Evolutionary conservation across 2,113 vertebrate species (phyloP).

Genomic region (Physeter macrocephalus): DNA sequence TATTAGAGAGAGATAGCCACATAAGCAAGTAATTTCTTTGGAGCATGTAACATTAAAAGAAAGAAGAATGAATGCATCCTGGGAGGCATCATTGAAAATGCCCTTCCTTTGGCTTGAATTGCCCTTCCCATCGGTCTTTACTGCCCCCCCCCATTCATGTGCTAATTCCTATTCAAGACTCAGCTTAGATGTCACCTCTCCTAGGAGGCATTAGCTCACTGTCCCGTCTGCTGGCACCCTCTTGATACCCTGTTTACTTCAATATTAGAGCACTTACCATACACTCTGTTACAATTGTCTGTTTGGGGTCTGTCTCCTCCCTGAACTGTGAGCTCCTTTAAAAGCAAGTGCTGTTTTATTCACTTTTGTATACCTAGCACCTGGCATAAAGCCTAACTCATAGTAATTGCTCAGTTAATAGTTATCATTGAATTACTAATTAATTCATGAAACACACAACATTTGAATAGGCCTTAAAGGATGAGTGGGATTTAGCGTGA

Average conservation of each 20-base stretch:
- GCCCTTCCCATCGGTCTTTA: neutral
- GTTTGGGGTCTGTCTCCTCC: neutral
- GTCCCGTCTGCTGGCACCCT: neutral
- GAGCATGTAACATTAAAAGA: neutral
- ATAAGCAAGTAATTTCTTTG: neutral
- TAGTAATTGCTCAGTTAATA: slow-evolving; percentile 22
- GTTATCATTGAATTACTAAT: neutral
- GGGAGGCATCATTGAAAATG: neutral
- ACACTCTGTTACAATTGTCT: neutral
- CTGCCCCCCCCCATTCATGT: neutral
- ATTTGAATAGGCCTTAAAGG: neutral
- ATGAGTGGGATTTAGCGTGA: neutral
- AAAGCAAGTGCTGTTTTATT: neutral
- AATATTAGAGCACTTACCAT: neutral
- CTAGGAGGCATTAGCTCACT: neutral
- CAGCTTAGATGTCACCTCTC: neutral
- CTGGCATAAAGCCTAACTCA: neutral
- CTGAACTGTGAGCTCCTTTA: neutral
- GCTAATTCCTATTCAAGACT: neutral
- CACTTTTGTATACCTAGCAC: neutral
- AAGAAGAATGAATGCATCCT: neutral
- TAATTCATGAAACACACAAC: neutral
- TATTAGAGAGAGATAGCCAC: neutral
- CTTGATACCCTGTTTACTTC: neutral
- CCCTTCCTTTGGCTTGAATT: neutral